Conservation (phyloP, 2,888 invertebrate species). For the Conistra vaccinii region DNA sequence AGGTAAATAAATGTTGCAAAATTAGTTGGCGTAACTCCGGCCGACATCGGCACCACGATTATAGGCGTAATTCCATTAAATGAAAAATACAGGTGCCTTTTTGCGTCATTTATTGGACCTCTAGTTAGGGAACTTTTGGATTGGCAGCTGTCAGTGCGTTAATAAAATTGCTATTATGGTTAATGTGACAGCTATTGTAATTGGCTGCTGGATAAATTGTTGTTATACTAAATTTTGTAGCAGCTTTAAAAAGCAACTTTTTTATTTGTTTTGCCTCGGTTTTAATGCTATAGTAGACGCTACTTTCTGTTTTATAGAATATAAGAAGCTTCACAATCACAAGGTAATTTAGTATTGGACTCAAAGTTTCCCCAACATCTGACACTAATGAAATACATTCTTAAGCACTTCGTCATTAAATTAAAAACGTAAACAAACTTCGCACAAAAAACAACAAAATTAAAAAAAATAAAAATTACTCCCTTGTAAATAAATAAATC, state of each 20-base stretch:
- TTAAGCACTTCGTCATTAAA: neutral
- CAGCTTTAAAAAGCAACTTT: neutral
- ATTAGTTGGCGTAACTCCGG: conserved; percentile 63
- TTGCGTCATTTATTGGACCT: conserved; percentile 30
- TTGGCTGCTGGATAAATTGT: conserved; percentile 15
- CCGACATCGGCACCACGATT: conserved; percentile 58
- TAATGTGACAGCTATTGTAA: conserved; percentile 32
- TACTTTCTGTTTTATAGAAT: neutral
- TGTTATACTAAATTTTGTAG: neutral
- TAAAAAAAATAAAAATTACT: no score
- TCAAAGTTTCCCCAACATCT: neutral
- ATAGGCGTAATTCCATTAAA: conserved; percentile 62
- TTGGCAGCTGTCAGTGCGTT: conserved; percentile 56
- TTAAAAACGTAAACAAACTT: neutral
- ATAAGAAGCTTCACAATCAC: neutral
- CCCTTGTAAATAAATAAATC: no score
- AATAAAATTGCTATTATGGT: conserved; percentile 41
- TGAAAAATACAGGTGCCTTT: conserved; percentile 43
- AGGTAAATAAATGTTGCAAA: conserved; percentile 67
- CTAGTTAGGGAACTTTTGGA: conserved; percentile 31
- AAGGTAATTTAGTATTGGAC: neutral
- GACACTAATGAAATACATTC: neutral
- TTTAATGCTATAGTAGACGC: neutral
- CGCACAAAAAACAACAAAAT: conserved; percentile 3
- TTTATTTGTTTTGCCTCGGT: neutral